Base-by-base conservation (phyloP, 2,888 invertebrate species). In the Sarcophaga variegata region DNA sequence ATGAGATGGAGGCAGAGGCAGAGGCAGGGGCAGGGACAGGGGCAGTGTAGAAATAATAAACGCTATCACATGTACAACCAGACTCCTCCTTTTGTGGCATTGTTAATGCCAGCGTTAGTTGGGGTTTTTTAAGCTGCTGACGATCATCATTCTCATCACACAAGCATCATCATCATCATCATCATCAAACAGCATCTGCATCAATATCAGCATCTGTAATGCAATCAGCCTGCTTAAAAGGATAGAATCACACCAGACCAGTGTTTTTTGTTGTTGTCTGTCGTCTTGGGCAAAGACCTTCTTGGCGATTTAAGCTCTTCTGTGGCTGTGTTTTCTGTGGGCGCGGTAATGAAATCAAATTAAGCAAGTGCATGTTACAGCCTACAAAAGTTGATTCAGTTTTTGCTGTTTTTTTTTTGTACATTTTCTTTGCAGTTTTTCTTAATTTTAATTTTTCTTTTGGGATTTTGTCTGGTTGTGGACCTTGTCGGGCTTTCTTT, bases 341-440 rank as follows among this genome's bases (percentile, higher is more conserved):
- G 92, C 92, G 93, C 92, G 92, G 92, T 93, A 93, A 93, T 93
- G 93, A 92, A 93, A 93, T 93, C 93, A 93, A 93, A 93, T 93
- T 93, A 93, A 92, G 90, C 92, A 93, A 92, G 90, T 91, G 90
- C 90, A 89, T 89, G 89, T 89, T 89, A 87, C 89, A 87, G 88
- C 90, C 89, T 87, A 89, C 90, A 82, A 88, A 78, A 54, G 59
- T 81, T 67, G 54, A 69, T 66, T 72, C 27, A 17, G 14, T 64
- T 54, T 59, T 71, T 71, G 49, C 45, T 60, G 69, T 47, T 20
- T 49, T 2, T 71, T 45, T 59, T 22, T 22, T 22, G 22, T 72
- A 3, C 27, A 27, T 27, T 27, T 27, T 27, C 27, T 37, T 37
- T 37, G 37, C 37, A 37, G 37, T 37, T 37, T 37, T 37, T 10